These are phyloP conservation scores for Pseudococcus jackbeardsleyi DNA, from an alignment of 2,888 invertebrate species.

Conservation along the genomic window DNA sequence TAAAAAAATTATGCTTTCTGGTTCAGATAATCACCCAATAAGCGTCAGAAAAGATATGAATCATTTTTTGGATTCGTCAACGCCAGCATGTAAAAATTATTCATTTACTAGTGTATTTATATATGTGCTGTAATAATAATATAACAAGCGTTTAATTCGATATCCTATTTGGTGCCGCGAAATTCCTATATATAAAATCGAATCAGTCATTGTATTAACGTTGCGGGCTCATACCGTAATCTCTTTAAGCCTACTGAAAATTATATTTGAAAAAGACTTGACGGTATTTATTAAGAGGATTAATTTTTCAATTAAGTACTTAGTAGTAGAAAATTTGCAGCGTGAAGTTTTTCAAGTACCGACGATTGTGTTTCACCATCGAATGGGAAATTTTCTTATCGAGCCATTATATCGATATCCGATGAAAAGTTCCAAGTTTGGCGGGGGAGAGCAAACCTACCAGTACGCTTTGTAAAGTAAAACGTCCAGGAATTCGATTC, in stretches of 20 bases:
- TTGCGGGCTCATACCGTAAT: constrained; percentile 7
- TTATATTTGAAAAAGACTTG: constrained; percentile 37
- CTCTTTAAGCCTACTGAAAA: constrained; percentile 23
- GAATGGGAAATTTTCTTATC: constrained; percentile 28
- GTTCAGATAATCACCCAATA: too few species aligned
- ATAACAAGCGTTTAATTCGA: constrained; percentile 11
- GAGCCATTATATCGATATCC: neutral
- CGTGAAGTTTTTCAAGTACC: constrained; percentile 19
- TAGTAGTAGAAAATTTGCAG: constrained; percentile 27
- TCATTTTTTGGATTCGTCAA: neutral
- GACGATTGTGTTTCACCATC: constrained; percentile 5
- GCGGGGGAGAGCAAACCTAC: neutral
- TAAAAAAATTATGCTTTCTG: too few species aligned
- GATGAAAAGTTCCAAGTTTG: neutral
- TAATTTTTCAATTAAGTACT: constrained; percentile 26
- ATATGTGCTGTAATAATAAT: neutral
- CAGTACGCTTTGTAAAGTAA: neutral
- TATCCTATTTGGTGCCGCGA: neutral
- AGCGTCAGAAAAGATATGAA: too few species aligned
- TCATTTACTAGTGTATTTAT: neutral
- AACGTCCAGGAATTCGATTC: neutral
- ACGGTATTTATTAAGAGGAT: constrained; percentile 38
- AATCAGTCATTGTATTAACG: constrained; percentile 24
- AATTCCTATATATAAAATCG: constrained; percentile 5
- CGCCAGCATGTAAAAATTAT: neutral